Base-by-base conservation (phyloP, 2,113 vertebrate genomes). In the Upupa epops region DNA sequence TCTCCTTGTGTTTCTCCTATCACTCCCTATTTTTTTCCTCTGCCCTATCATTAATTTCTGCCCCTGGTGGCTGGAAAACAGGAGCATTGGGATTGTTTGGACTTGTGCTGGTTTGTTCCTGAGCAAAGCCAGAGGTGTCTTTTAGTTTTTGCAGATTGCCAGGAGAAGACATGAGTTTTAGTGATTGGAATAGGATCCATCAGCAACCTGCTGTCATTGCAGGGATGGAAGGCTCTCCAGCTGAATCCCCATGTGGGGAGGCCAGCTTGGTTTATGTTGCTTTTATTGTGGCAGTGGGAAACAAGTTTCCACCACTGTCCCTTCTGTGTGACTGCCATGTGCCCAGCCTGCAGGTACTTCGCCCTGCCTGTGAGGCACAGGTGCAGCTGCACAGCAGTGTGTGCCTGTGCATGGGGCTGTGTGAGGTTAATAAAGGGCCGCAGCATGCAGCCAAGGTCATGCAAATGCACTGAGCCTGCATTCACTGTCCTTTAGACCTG, bases 281-380 rank as follows among this genome's bases (percentile, higher is more conserved):
- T 84, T 88, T 8, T 29, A 8, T 74, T 22, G 40, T 8, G 40
- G 40, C 59, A 25, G 17, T 16, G 51, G 75, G 51, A 81, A 64
- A 14, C 9, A 3, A 1, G 2, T 64, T 24, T n/a, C 56, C 31
- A n/a, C 0, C 0, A 3, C 28, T 17, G n/a, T 46, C 55, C 49
- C 36, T n/a, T 49, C 13, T 2, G 0, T 2, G 7, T 0, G 1
- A 28, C 13, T 29, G 20, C 1, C 17, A 22, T 1, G 6, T 18
- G 31, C 54, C 71, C 48, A 29, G 2, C 6, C 11, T 3, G 5
- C 70, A n/a, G 61, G 51, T 19, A 17, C 7, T 8, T 61, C 51
- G 40, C 66, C 20, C 25, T 0, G 0, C 36, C 52, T 4, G 6
- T 0, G 0, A 51, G 65, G 22, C 1, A 0, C 2, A 0, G 3